Evolutionary conservation across 2,888 invertebrate species (phyloP).

Genomic region (Nomada hirtipes): DNA sequence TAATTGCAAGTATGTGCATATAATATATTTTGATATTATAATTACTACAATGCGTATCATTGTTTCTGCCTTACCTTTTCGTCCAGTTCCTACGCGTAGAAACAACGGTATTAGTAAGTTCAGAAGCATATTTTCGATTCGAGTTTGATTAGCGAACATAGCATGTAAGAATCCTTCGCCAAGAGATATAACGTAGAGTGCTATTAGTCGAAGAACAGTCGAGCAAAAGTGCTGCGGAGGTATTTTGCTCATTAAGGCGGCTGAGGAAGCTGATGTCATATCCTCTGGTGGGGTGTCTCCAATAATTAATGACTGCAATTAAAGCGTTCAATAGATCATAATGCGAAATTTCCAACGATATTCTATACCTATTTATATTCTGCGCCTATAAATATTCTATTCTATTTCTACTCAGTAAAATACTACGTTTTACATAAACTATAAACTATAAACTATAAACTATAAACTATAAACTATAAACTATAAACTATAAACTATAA

Average conservation of each 20-base stretch:
- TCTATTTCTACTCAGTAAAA: too few relatives aligned
- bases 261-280: constrained; percentile 91
- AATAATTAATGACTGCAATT: constrained; percentile 89
- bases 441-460: too few relatives aligned
- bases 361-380: too few relatives aligned
- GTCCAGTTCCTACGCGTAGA: constrained; percentile 96
- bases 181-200: constrained; percentile 96
- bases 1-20: too few relatives aligned
- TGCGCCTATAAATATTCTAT: too few relatives aligned
- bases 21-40: too few relatives aligned
- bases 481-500: too few relatives aligned
- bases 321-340: constrained; percentile 7
- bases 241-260: constrained; percentile 94
- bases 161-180: constrained; percentile 95
- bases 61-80: constrained; percentile 89
- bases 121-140: constrained; percentile 97
- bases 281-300: constrained; percentile 91
- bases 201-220: constrained; percentile 97
- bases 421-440: too few relatives aligned
- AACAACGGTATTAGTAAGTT: constrained; percentile 98
- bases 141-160: constrained; percentile 94
- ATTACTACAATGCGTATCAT: neutral
- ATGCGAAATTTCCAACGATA: too few relatives aligned
- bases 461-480: too few relatives aligned
- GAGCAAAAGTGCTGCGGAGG: constrained; percentile 98